Conservation (phyloP, 1,140 invertebrate species). For the Tetragonula clypearis region DNA sequence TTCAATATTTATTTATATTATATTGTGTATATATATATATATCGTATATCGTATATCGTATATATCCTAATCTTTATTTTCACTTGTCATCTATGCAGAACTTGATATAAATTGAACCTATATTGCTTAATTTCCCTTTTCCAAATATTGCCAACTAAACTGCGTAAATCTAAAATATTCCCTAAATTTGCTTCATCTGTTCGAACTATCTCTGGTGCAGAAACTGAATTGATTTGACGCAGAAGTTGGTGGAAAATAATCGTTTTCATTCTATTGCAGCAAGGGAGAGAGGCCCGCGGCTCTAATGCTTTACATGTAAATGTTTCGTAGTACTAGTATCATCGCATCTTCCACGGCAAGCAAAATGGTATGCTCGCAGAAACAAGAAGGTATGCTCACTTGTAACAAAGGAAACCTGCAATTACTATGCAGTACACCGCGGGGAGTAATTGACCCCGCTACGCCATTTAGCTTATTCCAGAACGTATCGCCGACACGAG, state of each 20-base stretch:
- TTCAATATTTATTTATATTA: too few relatives aligned
- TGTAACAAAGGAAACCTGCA: constrained; percentile 37
- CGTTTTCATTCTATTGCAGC: neutral
- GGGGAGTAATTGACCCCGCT: constrained; percentile 37
- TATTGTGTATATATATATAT: too few relatives aligned
- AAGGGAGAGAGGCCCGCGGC: too few relatives aligned
- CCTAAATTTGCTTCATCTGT: too few relatives aligned
- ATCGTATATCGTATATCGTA: too few relatives aligned
- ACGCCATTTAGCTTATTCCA: neutral
- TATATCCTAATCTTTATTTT: too few relatives aligned
- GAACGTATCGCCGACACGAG: neutral
- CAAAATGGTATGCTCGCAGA: constrained; percentile 1
- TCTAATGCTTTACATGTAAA: neutral
- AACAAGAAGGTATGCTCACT: constrained; percentile 16
- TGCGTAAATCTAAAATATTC: too few relatives aligned
- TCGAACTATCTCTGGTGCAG: too few relatives aligned
- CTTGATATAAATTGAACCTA: too few relatives aligned
- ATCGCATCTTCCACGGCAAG: constrained; percentile 5
- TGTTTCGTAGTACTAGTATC: constrained; percentile 11
- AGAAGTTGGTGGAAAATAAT: neutral
- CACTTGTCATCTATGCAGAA: too few relatives aligned
- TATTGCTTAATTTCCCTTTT: too few relatives aligned
- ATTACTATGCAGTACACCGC: constrained; percentile 23
- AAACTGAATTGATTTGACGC: neutral
- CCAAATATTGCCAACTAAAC: too few relatives aligned